Evolutionary conservation across 2,113 vertebrate genomes (phyloP).

Genomic region (Aptenodytes forsteri): DNA sequence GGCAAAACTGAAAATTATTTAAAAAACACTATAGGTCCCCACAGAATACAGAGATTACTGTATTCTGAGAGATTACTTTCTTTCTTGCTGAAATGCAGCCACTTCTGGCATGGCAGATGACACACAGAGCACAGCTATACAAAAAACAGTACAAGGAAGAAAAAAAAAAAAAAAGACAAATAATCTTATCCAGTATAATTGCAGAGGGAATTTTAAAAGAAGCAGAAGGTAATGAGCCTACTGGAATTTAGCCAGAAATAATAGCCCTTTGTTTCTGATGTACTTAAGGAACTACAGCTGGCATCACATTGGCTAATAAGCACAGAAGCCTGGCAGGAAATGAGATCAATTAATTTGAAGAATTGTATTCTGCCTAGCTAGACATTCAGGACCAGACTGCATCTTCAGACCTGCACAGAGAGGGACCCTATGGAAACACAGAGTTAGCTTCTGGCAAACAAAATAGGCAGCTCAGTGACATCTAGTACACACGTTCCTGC

Average conservation of each 20-base stretch:
- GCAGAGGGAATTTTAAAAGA: constrained; percentile 40
- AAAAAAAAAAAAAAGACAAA: not conserved
- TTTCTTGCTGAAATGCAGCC: not conserved
- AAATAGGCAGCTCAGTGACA: not conserved
- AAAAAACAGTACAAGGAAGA: not conserved
- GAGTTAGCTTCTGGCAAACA: not conserved
- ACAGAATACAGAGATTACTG: not conserved
- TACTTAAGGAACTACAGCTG: constrained; percentile 48
- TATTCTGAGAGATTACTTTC: not conserved
- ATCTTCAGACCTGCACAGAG: not conserved
- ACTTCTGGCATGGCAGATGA: not conserved
- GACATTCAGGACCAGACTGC: not conserved
- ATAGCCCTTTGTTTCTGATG: constrained; percentile 54
- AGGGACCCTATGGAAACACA: not conserved
- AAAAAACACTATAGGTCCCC: not conserved
- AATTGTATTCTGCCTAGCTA: constrained; percentile 27
- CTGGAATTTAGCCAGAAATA: constrained; percentile 53
- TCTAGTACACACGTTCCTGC: not conserved
- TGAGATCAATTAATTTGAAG: constrained; percentile 63
- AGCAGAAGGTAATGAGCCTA: constrained; percentile 29
- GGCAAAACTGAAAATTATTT: not conserved
- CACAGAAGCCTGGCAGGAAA: constrained; percentile 59
- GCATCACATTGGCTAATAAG: constrained; percentile 44
- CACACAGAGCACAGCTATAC: not conserved
- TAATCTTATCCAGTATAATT: not conserved